Percentiles rank a stretch among this genome's conserved stretches.
phyloP scores from a whole-genome alignment of 2,888 invertebrate genomes.

The Idaea straminata region DNA sequence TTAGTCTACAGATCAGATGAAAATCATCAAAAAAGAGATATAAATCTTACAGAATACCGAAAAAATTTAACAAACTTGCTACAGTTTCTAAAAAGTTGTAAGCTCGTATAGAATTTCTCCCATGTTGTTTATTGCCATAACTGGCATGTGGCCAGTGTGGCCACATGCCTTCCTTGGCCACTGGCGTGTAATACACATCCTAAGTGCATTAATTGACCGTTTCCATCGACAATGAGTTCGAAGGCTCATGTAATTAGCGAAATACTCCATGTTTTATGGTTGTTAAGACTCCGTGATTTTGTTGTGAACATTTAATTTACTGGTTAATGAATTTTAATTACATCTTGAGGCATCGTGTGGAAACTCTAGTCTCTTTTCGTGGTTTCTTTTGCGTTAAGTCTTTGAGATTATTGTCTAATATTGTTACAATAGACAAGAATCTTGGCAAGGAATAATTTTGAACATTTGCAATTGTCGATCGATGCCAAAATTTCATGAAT shows the following conservation, averaged over 20 bases:
- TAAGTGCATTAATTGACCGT: constrained; percentile 5
- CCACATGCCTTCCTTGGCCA: constrained; percentile 1
- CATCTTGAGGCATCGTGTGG: background rate
- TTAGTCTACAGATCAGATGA: too few relatives aligned
- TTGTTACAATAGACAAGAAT: background rate
- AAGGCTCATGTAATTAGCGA: constrained; percentile 2
- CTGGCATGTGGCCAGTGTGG: background rate
- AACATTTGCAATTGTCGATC: background rate
- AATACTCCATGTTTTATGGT: constrained; percentile 1
- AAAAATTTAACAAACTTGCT: background rate
- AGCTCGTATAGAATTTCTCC: background rate
- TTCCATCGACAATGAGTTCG: background rate
- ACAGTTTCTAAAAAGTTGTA: background rate
- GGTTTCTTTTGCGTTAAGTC: background rate
- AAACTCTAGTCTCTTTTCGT: background rate
- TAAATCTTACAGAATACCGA: background rate
- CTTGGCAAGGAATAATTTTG: background rate
- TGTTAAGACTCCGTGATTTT: background rate
- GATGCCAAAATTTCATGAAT: background rate
- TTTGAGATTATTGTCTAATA: background rate
- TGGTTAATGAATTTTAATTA: background rate
- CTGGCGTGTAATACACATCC: background rate
- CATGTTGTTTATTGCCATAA: constrained; percentile 2
- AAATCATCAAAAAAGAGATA: too few relatives aligned
- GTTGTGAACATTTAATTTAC: background rate